Percentiles rank a stretch among this genome's conserved stretches.
These are phyloP conservation scores for Spilogale gracilis DNA, from an alignment of 2,113 vertebrate genomes.

Conservation along the genomic window DNA sequence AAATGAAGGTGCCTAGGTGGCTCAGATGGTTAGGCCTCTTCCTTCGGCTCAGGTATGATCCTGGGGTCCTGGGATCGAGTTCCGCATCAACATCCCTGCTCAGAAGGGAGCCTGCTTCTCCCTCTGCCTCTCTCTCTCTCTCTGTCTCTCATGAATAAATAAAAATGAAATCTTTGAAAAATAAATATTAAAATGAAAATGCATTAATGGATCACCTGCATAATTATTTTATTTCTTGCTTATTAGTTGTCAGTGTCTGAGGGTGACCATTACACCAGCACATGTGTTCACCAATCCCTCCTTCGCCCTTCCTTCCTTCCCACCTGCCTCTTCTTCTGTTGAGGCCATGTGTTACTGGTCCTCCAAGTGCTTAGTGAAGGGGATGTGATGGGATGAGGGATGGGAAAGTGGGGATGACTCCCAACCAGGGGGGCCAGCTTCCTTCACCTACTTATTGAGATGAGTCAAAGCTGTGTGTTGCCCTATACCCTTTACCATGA, in stretches of 20 bases:
- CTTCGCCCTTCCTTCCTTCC: background rate
- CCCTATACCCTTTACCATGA: background rate
- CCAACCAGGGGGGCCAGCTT: background rate
- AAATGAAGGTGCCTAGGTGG: background rate
- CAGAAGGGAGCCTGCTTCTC: too few species aligned
- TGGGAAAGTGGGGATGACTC: background rate
- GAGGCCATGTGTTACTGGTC: background rate
- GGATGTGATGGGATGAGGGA: background rate
- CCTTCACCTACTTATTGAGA: background rate
- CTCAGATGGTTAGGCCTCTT: too few species aligned
- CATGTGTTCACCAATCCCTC: background rate
- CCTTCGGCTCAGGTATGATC: too few species aligned
- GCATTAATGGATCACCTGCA: background rate
- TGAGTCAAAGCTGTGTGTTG: background rate
- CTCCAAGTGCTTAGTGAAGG: background rate
- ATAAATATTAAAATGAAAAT: background rate
- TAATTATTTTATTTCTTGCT: background rate
- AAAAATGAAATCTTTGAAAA: too few species aligned
- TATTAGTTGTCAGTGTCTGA: background rate
- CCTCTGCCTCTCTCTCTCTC: too few species aligned
- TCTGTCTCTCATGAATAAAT: too few species aligned
- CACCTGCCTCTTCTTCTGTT: background rate
- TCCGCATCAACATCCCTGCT: too few species aligned
- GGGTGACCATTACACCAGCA: background rate
- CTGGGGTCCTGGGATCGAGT: too few species aligned